Base-by-base conservation (phyloP, 2,113 vertebrate species). In the Periophthalmodon schlosseri region DNA sequence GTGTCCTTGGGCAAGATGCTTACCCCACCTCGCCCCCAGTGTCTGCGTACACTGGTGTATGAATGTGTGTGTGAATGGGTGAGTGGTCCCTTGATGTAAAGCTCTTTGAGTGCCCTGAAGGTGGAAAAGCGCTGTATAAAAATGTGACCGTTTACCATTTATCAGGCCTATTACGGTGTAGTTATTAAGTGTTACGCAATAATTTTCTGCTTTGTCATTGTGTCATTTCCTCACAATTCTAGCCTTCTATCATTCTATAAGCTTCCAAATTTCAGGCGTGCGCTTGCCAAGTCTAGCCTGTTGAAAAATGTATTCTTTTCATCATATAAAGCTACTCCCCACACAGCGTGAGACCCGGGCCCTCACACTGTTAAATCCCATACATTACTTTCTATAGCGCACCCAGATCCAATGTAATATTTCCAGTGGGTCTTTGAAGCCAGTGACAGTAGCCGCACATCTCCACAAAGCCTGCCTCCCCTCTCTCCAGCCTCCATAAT, bases 401-500 rank as follows among this genome's bases (percentile, higher is more conserved):
- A 9, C 7, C 15, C 34, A 65, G 34, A 39, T 39, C 63, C 63
- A 39, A 39, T 21, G 63, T 65, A 65, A 65, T 65, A 65, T 65
- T 65, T 65, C 63, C 63, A 65, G 47, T 63, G 57, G 6, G 46
- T 16, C n/a, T 49, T 72, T 56, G 52, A 12, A 71, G 73, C 63
- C 76, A 71, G 24, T 47, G 72, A 72, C 76, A 72, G 63, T 71
- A 68, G 46, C 24, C 5, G 13, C 56, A 63, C 24, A 57, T 81
- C 52, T 36, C 44, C 54, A 47, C 78, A 78, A 69, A 83, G 54
- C 66, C 54, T 78, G 56, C 60, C 0, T 0, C 75, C 76, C 66
- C 34, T 70, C 63, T 74, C 76, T 76, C 64, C 64, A 63, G 67
- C 64, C 71, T 12, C 70, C 60, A 78, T 84, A 69, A 66, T 2